These are phyloP conservation scores for Halictus ligatus DNA, from an alignment of 2,888 invertebrate species.

Conservation along the genomic window DNA sequence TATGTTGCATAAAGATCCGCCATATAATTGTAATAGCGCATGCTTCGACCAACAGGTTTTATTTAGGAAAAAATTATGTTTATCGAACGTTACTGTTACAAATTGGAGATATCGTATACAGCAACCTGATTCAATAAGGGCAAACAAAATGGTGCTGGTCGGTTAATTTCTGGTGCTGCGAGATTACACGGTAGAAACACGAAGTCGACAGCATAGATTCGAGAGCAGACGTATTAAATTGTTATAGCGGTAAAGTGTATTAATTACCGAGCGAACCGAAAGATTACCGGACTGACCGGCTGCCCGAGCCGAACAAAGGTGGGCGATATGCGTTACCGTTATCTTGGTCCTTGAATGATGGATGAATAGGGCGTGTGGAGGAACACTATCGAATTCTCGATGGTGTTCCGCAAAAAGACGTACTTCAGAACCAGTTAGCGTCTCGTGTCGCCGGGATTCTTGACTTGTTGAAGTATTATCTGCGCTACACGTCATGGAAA, in stretches of 20 bases:
- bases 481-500: not conserved
- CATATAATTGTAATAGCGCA: no score
- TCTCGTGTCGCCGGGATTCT: not conserved
- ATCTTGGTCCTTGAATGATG: slow-evolving; percentile 65
- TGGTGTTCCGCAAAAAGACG: slow-evolving; percentile 40
- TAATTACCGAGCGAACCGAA: slow-evolving; percentile 68
- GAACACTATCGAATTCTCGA: slow-evolving; percentile 54
- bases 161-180: not conserved
- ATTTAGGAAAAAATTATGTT: no score
- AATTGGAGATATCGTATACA: no score
- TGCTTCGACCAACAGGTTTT: no score
- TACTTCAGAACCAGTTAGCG: slow-evolving; percentile 28
- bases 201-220: slow-evolving; percentile 33
- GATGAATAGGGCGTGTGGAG: slow-evolving; percentile 65
- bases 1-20: no score
- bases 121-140: not conserved
- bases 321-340: slow-evolving; percentile 69
- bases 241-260: slow-evolving; percentile 70
- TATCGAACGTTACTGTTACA: no score
- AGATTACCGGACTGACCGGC: slow-evolving; percentile 61
- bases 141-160: not conserved
- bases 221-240: slow-evolving; percentile 58
- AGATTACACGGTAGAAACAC: slow-evolving; percentile 2
- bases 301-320: slow-evolving; percentile 64
- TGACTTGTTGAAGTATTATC: not conserved